Conservation (phyloP, 2,797 vertebrate species). For the Loriculus beryllinus region DNA sequence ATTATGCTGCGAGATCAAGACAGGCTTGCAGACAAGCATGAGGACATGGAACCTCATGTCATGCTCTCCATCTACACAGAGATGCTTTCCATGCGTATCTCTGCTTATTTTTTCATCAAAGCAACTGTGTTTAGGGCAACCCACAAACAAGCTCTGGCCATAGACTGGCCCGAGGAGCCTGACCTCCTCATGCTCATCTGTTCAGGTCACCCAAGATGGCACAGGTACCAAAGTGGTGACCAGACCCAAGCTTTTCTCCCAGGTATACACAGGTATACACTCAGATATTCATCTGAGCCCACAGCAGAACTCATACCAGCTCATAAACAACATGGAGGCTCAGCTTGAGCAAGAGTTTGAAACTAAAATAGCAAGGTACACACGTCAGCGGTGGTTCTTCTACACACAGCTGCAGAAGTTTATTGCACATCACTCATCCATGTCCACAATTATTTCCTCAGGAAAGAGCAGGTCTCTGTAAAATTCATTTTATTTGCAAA, state of each 20-base stretch:
- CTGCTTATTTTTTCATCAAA: background rate
- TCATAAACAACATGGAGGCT: background rate
- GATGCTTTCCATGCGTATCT: background rate
- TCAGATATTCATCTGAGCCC: background rate
- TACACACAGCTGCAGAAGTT: background rate
- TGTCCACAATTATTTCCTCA: background rate
- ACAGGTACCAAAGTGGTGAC: background rate
- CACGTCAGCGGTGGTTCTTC: background rate
- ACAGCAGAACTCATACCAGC: background rate
- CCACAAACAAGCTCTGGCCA: background rate
- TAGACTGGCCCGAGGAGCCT: background rate
- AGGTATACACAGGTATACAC: too few relatives aligned
- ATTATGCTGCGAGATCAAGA: background rate
- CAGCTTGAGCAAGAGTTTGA: background rate
- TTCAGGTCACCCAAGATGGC: background rate
- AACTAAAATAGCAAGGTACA: background rate
- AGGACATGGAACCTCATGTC: background rate
- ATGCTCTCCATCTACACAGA: background rate
- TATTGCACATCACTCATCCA: background rate
- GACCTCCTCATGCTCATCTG: fast-evolving
- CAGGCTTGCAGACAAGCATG: background rate
- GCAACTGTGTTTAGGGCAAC: background rate
- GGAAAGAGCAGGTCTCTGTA: background rate
- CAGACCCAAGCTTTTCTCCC: background rate
- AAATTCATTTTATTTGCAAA: conserved; percentile 10